Evolutionary conservation across 2,113 vertebrate genomes (phyloP).

Genomic region (Pollachius pollachius): DNA sequence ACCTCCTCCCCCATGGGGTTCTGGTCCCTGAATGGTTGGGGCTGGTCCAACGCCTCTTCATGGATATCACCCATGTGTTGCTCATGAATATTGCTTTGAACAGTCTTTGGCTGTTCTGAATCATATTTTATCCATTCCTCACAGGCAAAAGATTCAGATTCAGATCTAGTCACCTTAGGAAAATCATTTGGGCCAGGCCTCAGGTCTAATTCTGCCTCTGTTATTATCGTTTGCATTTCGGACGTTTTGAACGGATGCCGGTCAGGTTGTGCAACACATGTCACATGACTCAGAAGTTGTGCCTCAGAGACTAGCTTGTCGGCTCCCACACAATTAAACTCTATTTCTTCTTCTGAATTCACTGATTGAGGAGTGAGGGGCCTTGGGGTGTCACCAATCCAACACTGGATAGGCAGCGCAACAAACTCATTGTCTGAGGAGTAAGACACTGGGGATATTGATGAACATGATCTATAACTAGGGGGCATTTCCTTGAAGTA

Average conservation of each 20-base stretch:
- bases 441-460: conserved; percentile 55
- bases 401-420: conserved; percentile 48
- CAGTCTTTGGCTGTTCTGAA: conserved; percentile 10
- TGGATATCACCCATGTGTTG: conserved; percentile 18
- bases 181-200: conserved; percentile 1
- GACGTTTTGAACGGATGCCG: neutral
- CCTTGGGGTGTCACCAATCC: conserved; percentile 45
- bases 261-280: conserved; percentile 14
- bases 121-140: neutral
- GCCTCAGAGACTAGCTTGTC: conserved; percentile 8
- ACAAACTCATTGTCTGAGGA: conserved; percentile 56
- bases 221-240: conserved; percentile 7
- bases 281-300: conserved; percentile 37
- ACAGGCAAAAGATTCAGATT: conserved; percentile 5
- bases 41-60: conserved; percentile 8
- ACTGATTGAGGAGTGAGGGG: conserved; percentile 44
- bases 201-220: neutral
- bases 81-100: conserved; percentile 15
- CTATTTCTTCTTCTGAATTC: conserved; percentile 40
- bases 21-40: conserved; percentile 21
- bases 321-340: conserved; percentile 1
- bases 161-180: conserved; percentile 2
- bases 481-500: conserved; percentile 46
- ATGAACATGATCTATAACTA: conserved; percentile 47
- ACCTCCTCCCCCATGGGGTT: conserved; percentile 25